Base-by-base conservation (phyloP, 2,113 vertebrate species). In the Heteronetta atricapilla region DNA sequence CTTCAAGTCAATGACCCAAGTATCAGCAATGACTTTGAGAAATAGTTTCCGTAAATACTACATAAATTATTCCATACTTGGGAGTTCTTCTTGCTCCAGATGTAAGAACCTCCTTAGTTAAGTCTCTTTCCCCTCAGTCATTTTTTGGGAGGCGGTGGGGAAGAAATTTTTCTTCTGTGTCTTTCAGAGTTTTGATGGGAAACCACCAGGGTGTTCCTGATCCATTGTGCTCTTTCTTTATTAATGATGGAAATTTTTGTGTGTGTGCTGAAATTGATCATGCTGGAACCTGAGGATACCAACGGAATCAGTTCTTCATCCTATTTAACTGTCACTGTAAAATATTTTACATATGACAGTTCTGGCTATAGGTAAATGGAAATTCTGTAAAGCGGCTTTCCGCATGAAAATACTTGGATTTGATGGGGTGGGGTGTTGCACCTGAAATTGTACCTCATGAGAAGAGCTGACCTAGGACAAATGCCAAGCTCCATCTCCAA, bases 371-470 rank as follows among this genome's bases (percentile, higher is more conserved):
- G 8, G 19, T 73, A 66, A 83, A 73, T 15, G 8, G 21, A 80
- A 53, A 14, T 59, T 87, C 2, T 5, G 6, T 77, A 50, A 80
- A 88, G 77, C 70, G 36, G 6, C 23, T 89, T 87, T 63, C 60
- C 59, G 14, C 21, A 55, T 86, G 29, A 86, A 72, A 81, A 60
- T 14, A 38, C 4, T 29, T 73, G 21, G 5, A 46, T 78, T 88
- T 79, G 34, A 5, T 55, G 25, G 19, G 19, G 2, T 0, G 0
- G 3, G 7, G 2, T 77, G 9, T 70, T 84, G 19, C 48, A 23
- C 31, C 22, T 81, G 56, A 60, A 86, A 68, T 86, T 68, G 22
- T 67, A 14, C 18, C 8, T 56, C 11, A 55, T 21, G 7, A 53
- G 50, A 58, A 78, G 4, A 38, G 0, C 25, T 53, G 26, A 20